A percentile compares a stretch with the other conserved stretches of the same genome.
These are phyloP conservation scores for Drosophila truncata DNA, from an alignment of 1,140 invertebrate species.

Conservation along the genomic window DNA sequence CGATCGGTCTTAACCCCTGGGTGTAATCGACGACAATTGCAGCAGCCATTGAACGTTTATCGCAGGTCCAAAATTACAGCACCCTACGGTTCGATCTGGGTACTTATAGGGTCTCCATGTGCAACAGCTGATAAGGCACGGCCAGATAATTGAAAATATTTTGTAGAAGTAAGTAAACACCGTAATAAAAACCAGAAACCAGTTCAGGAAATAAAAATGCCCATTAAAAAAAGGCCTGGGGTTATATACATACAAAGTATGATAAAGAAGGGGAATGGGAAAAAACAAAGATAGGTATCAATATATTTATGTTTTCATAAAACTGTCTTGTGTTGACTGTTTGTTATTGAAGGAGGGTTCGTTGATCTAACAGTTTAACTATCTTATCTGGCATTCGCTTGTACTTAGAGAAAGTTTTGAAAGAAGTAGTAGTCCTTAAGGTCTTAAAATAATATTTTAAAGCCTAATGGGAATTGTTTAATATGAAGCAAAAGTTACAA, in stretches of 20 bases:
- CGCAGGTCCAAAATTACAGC: slow-evolving; percentile 18
- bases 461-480: no score
- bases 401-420: background rate
- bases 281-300: slow-evolving; percentile 2
- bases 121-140: slow-evolving; percentile 12
- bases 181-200: slow-evolving; percentile 9
- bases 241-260: background rate
- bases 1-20: slow-evolving; percentile 13
- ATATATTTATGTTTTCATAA: slow-evolving; percentile 14
- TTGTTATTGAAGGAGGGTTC: background rate
- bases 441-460: no score
- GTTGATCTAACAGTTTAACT: background rate
- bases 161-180: slow-evolving; percentile 21
- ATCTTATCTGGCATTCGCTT: slow-evolving; percentile 3
- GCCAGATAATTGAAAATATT: slow-evolving; percentile 24
- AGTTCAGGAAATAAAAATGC: slow-evolving; percentile 23
- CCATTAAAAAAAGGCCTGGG: background rate
- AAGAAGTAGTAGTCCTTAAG: no score
- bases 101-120: slow-evolving; percentile 22
- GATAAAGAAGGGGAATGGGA: slow-evolving; percentile 5
- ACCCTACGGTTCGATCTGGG: slow-evolving; percentile 3
- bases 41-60: slow-evolving; percentile 52
- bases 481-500: no score
- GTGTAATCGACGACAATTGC: slow-evolving; percentile 10
- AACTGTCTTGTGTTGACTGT: background rate